A percentile compares a stretch with the other conserved stretches of the same genome.
Evolutionary conservation across 2,888 invertebrate species (phyloP).

Genomic region (Andrena marginata): DNA sequence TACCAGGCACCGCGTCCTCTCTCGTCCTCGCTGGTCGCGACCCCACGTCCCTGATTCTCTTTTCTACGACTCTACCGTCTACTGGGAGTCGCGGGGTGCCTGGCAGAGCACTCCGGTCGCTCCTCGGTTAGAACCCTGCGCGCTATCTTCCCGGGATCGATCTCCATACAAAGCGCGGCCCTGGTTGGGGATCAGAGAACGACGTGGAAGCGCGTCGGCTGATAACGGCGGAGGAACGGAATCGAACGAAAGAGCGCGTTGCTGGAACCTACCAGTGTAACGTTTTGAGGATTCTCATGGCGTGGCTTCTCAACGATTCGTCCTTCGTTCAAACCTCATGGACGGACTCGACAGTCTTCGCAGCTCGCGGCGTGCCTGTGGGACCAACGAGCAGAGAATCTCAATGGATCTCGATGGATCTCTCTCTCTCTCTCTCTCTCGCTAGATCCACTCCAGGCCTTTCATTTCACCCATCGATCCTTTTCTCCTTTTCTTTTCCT

Average conservation of each 20-base stretch:
- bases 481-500: slow-evolving; percentile 23
- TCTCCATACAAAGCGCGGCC: slow-evolving; percentile 47
- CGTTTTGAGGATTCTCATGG: slow-evolving; percentile 85
- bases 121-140: neutral
- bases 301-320: slow-evolving; percentile 77
- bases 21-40: neutral
- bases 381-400: slow-evolving; percentile 68
- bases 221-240: neutral
- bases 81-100: neutral
- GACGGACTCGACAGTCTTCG: slow-evolving; percentile 57
- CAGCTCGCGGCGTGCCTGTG: slow-evolving; percentile 63
- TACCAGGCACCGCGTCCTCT: slow-evolving; percentile 10
- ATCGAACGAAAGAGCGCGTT: neutral
- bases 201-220: no score
- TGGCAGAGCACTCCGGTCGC: slow-evolving; percentile 1
- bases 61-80: neutral
- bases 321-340: slow-evolving; percentile 73
- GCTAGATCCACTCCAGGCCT: slow-evolving; percentile 25
- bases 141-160: slow-evolving; percentile 21
- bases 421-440: neutral
- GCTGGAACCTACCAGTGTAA: slow-evolving; percentile 82
- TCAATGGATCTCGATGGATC: slow-evolving; percentile 60
- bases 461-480: slow-evolving; percentile 55
- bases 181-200: slow-evolving; percentile 29
- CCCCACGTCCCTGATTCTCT: no score